These are phyloP conservation scores for Psittacus erithacus DNA, from an alignment of 2,113 vertebrate genomes.

Conservation along the genomic window DNA sequence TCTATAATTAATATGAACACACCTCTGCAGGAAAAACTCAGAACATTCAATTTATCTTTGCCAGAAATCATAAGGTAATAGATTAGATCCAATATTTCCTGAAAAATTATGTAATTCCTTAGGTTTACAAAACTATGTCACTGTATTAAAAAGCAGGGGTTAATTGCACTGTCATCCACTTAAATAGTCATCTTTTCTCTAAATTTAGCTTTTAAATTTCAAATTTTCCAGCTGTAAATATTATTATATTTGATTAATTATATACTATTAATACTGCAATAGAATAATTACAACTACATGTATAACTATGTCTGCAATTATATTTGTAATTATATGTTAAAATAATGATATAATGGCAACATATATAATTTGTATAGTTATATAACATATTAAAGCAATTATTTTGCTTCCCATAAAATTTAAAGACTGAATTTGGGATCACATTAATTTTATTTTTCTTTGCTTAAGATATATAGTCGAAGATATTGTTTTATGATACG, in stretches of 20 bases:
- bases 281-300: background rate
- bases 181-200: background rate
- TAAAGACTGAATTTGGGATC: background rate
- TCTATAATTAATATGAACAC: background rate
- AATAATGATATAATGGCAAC: background rate
- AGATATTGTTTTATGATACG: fast-evolving
- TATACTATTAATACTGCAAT: background rate
- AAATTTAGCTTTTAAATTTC: background rate
- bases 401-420: background rate
- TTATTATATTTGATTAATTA: background rate
- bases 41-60: background rate
- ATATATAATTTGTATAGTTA: background rate
- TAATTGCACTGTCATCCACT: background rate
- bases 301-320: background rate
- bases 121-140: background rate
- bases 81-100: background rate
- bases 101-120: background rate
- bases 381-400: background rate
- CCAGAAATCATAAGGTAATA: background rate
- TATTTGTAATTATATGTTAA: background rate
- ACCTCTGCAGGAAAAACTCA: fast-evolving
- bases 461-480: background rate
- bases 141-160: background rate
- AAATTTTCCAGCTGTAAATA: background rate
- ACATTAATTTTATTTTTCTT: background rate